A percentile compares a stretch with the other conserved stretches of the same genome.
Conservation (phyloP, 2,113 vertebrate genomes). For the Scartelaos histophorus region DNA sequence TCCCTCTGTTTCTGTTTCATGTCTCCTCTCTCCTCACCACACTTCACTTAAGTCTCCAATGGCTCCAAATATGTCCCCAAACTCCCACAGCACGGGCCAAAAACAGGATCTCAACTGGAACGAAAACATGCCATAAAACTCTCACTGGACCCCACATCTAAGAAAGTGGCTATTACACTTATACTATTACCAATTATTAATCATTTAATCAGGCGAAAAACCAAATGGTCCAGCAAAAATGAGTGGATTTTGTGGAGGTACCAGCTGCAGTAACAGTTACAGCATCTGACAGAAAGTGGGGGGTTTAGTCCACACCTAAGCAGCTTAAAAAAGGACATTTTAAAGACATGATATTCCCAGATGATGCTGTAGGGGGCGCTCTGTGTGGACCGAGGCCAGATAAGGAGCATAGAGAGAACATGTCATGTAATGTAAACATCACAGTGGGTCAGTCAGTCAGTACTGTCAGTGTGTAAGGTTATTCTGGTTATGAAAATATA, state of each 20-base stretch:
- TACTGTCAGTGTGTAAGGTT: too few relatives aligned
- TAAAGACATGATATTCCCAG: conserved; percentile 35
- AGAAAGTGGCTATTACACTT: conserved; percentile 2
- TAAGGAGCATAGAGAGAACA: not conserved
- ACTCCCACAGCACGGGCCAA: conserved; percentile 3
- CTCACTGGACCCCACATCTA: not conserved
- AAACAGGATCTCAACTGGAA: conserved; percentile 4
- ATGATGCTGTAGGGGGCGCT: conserved; percentile 6
- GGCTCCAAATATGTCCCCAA: conserved; percentile 5
- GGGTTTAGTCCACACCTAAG: conserved; percentile 30
- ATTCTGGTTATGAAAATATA: too few relatives aligned
- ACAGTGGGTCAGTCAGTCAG: not conserved
- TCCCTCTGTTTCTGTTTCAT: not conserved
- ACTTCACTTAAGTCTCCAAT: not conserved
- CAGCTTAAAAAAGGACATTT: conserved; percentile 41
- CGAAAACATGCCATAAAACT: not conserved
- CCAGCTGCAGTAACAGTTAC: conserved; percentile 25
- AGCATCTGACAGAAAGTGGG: conserved; percentile 12
- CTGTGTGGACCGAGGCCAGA: not conserved
- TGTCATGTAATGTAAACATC: not conserved
- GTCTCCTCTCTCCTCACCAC: conserved; percentile 1
- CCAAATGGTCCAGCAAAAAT: not conserved
- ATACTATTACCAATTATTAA: conserved; percentile 7
- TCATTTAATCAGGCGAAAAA: conserved; percentile 5
- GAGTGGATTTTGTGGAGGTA: not conserved